A percentile compares a stretch with the other conserved stretches of the same genome.
phyloP scores from a whole-genome alignment of 2,888 invertebrate genomes.

The Synanthedon vespiformis region DNA sequence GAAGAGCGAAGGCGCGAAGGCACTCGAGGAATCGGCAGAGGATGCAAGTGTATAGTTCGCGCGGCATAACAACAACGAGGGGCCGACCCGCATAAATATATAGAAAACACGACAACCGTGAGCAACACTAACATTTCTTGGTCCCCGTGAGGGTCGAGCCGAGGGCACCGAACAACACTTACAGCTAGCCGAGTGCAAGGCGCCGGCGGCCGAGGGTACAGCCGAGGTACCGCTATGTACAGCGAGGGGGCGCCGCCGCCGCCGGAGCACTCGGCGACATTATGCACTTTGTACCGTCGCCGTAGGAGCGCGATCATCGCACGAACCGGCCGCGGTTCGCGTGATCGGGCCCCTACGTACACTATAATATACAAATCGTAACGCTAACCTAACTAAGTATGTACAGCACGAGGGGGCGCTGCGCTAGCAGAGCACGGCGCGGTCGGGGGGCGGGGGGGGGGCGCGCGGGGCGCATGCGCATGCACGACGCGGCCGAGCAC shows the following conservation, averaged over 20 bases:
- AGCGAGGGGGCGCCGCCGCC: slow-evolving; percentile 6
- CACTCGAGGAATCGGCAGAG: slow-evolving; percentile 30
- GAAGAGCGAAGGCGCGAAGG: slow-evolving; percentile 13
- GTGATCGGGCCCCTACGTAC: slow-evolving; percentile 45
- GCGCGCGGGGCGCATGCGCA: slow-evolving; percentile 20
- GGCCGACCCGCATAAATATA: no score
- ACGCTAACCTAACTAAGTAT: slow-evolving; percentile 18
- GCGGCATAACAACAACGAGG: no score
- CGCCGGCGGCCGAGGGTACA: neutral
- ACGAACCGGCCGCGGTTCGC: slow-evolving; percentile 30
- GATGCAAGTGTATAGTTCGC: no score
- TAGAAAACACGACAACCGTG: neutral
- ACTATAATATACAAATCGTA: slow-evolving; percentile 34
- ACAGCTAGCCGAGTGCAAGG: slow-evolving; percentile 1
- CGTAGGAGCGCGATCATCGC: slow-evolving; percentile 36
- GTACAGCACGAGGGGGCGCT: slow-evolving; percentile 16
- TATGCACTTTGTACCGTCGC: slow-evolving; percentile 59
- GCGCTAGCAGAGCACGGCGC: slow-evolving; percentile 27
- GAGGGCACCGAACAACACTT: neutral
- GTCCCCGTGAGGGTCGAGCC: slow-evolving; percentile 36
- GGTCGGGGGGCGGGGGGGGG: slow-evolving; percentile 1
- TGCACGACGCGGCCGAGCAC: slow-evolving; percentile 16
- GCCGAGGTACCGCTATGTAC: slow-evolving; percentile 5
- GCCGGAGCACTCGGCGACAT: slow-evolving; percentile 16
- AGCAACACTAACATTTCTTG: slow-evolving; percentile 40